phyloP scores from a whole-genome alignment of 2,888 invertebrate species.

The Noctua janthina region DNA sequence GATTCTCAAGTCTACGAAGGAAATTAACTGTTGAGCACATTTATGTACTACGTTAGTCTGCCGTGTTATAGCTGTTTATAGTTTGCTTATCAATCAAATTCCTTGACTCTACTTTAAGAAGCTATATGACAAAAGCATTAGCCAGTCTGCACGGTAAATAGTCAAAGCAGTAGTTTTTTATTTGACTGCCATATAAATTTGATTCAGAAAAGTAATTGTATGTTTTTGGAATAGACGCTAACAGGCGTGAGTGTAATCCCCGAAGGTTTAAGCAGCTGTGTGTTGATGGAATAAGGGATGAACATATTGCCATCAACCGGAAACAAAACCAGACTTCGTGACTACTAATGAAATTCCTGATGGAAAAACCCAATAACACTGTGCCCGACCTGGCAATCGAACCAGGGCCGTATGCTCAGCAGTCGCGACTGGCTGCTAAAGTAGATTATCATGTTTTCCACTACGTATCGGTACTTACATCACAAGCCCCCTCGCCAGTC shows the following conservation, averaged over 20 bases:
- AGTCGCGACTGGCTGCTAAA: not conserved
- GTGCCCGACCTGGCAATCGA: not conserved
- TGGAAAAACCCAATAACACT: not conserved
- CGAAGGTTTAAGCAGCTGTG: not conserved
- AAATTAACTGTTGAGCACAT: not conserved
- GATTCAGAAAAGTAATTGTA: not conserved
- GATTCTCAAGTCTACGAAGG: not conserved
- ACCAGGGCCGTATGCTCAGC: not conserved
- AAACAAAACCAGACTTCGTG: not conserved
- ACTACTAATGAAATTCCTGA: not conserved
- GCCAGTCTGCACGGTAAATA: not conserved
- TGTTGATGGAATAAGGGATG: not conserved
- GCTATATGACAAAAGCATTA: not conserved
- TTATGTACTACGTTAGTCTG: not conserved
- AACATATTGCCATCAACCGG: not conserved
- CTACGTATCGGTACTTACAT: slow-evolving; percentile 73
- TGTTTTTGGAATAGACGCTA: not conserved
- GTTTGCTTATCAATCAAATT: not conserved
- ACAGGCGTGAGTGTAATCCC: not conserved
- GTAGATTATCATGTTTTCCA: not conserved
- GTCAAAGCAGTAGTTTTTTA: not conserved
- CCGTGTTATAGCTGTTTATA: not conserved
- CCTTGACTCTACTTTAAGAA: not conserved
- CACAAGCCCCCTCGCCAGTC: slow-evolving; percentile 87
- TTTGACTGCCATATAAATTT: not conserved